Conservation (phyloP, 2,113 vertebrate genomes). For the Callaeas wilsoni region DNA sequence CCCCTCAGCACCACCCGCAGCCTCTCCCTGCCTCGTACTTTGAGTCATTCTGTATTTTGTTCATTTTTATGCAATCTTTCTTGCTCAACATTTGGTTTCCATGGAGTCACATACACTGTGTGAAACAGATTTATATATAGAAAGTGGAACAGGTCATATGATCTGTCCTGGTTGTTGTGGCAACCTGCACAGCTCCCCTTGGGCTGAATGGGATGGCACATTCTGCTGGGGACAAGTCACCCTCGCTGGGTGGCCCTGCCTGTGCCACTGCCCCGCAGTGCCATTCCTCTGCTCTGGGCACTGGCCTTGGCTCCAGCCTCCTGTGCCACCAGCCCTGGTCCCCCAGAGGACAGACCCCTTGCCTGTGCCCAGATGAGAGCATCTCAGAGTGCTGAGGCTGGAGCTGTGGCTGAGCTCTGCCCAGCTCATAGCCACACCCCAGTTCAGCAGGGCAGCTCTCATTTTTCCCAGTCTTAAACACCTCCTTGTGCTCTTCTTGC, state of each 20-base stretch:
- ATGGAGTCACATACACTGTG: constrained; percentile 68
- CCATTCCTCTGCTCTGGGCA: background rate
- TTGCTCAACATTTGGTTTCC: constrained; percentile 64
- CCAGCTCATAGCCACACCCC: background rate
- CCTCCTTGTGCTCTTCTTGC: background rate
- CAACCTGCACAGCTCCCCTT: constrained; percentile 70
- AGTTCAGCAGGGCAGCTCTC: background rate
- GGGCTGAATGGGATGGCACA: constrained; percentile 22
- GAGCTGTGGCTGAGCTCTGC: background rate
- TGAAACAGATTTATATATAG: constrained; percentile 79
- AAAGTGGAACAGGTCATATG: constrained; percentile 75
- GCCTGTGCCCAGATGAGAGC: background rate
- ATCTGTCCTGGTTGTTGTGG: constrained; percentile 60
- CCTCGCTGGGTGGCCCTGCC: constrained; percentile 27
- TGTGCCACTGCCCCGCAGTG: background rate
- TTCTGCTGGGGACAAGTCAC: background rate
- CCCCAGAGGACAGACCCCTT: background rate
- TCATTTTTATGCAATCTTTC: constrained; percentile 66
- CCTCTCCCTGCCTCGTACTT: background rate
- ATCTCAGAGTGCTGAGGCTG: background rate
- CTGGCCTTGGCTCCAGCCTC: background rate
- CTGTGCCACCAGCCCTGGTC: background rate
- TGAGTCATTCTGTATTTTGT: constrained; percentile 39
- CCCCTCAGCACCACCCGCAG: background rate
- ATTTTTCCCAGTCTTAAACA: background rate